Evolutionary conservation across 1,140 invertebrate species (phyloP).

Genomic region (Adoxophyes honmai): DNA sequence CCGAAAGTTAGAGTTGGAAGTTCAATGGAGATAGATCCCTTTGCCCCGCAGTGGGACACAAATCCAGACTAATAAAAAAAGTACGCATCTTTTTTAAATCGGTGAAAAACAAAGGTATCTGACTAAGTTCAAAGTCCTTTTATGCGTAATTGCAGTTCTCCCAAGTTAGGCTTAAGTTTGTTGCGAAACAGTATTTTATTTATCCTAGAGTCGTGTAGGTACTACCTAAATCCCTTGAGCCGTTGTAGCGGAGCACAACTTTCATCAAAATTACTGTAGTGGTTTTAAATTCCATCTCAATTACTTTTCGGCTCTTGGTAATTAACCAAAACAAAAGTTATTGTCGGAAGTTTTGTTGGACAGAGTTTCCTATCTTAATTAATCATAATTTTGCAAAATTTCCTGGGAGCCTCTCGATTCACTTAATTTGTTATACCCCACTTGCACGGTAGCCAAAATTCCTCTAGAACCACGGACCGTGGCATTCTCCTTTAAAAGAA

Average conservation of each 20-base stretch:
- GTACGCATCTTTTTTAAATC: no score
- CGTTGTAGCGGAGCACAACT: neutral
- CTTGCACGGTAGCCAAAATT: slow-evolving; percentile 17
- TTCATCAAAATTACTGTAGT: neutral
- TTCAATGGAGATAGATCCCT: no score
- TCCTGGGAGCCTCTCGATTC: slow-evolving; percentile 3
- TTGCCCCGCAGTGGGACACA: no score
- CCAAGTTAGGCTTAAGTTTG: no score
- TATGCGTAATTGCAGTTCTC: no score
- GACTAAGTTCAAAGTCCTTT: no score
- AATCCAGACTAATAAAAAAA: no score
- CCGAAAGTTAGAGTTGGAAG: no score
- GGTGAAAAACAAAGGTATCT: no score
- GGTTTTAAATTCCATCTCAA: neutral
- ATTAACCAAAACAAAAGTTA: neutral
- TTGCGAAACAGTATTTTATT: no score
- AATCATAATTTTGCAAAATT: slow-evolving; percentile 12
- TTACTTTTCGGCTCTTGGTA: neutral
- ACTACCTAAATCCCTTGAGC: no score
- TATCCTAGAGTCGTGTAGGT: no score
- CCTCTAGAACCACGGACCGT: slow-evolving; percentile 25
- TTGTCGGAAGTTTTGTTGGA: neutral
- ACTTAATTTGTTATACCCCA: slow-evolving; percentile 2
- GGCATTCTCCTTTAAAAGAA: slow-evolving; percentile 50
- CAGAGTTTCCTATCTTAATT: slow-evolving; percentile 4